phyloP scores from a whole-genome alignment of 1,140 invertebrate species.

The Heliconius melpomene region DNA sequence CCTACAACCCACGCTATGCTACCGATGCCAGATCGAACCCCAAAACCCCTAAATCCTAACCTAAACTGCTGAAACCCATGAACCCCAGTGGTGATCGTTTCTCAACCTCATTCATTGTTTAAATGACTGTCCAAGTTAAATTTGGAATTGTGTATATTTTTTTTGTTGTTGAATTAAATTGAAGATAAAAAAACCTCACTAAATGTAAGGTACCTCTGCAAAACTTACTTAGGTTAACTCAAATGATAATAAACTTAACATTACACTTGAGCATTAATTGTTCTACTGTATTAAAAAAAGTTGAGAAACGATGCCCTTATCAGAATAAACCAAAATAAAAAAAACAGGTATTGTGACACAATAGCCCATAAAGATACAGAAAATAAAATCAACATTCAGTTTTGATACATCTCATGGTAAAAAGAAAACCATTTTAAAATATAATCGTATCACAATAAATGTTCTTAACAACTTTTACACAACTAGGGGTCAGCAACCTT shows the following conservation, averaged over 20 bases:
- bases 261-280: no score
- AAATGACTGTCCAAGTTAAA: neutral
- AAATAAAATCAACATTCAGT: neutral
- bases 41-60: neutral
- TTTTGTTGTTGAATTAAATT: no score
- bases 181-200: no score
- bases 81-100: neutral
- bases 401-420: neutral
- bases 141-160: neutral
- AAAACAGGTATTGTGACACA: neutral
- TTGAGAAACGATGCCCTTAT: slow-evolving; percentile 1
- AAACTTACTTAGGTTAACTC: neutral
- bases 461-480: neutral
- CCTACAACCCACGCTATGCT: slow-evolving; percentile 53
- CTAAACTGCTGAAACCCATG: no score
- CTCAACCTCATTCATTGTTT: neutral
- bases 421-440: neutral
- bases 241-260: no score
- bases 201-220: neutral
- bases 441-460: neutral
- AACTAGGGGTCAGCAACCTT: neutral
- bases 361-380: neutral
- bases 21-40: slow-evolving; percentile 37
- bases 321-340: neutral
- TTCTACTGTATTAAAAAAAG: no score